Evolutionary conservation across 2,888 invertebrate species (phyloP), one percentile per base, ranked within the genome.

Genomic region (Lobophora halterata): DNA sequence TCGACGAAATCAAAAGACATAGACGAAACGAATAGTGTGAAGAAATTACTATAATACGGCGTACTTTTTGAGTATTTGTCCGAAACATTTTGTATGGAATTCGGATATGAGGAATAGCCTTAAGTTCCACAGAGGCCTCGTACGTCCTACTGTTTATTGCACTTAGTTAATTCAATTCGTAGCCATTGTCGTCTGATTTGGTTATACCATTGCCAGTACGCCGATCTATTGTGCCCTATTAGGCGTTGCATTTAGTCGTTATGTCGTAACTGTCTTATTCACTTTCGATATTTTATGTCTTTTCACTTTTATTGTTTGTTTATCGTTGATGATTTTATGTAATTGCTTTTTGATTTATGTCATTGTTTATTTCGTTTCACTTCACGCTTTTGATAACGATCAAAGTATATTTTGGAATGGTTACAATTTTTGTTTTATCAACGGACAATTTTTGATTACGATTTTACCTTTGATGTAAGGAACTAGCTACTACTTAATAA

Each of bases 121-220:
- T 34, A 27, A 31, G 36, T 46, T n/a, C 31, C 26, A 25, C 33
- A 35, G 28, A 33, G 40, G 43, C 34, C 31, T 44, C 46, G 32
- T 33, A 42, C 24, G 29, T 49, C 31, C 23, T 20, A 34, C 46
- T 45, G 39, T 49, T 54, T 46, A 47, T 52, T 55, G 52, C 55
- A 55, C 52, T 51, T 46, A 59, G 57, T 64, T 58, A 48, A 62
- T 62, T 65, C 55, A 59, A 60, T 63, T 58, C 53, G 44, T 46
- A 47, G 37, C 61, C 46, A 64, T 71, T 69, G 66, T 65, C 48
- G 49, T 55, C 65, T 56, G 58, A 68, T 77, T 78, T 74, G 74
- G 74, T 53, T 46, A n/a, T n/a, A 48, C 49, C 54, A 58, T 56
- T 61, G 58, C 48, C 51, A 40, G 35, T 52, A 33, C 38, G 24